Percentiles rank a stretch among this genome's conserved stretches.
Conservation (phyloP, 2,113 vertebrate genomes). For the Bubo blakistoni region DNA sequence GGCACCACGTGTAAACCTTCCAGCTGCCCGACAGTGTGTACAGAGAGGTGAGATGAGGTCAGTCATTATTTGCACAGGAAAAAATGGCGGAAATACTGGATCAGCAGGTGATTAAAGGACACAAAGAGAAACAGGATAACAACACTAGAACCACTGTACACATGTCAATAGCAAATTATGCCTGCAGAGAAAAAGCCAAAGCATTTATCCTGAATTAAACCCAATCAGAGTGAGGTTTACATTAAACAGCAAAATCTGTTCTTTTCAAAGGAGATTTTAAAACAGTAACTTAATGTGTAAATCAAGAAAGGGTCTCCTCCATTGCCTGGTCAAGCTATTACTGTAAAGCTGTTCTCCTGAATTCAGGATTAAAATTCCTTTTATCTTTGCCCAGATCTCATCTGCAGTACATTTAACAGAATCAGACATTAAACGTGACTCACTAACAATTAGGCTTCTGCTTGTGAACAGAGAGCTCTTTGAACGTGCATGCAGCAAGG, state of each 20-base stretch:
- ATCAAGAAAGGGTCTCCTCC: not conserved
- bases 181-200: constrained; percentile 14
- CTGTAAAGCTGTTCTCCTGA: not conserved
- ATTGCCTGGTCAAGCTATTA: constrained; percentile 2
- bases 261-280: constrained; percentile 19
- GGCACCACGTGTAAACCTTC: not conserved
- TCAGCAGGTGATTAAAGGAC: constrained; percentile 18
- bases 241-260: not conserved
- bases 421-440: constrained; percentile 28
- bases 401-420: constrained; percentile 14
- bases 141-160: not conserved
- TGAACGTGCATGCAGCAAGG: not conserved
- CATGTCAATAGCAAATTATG: constrained; percentile 1
- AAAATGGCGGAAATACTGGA: not conserved
- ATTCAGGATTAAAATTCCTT: not conserved
- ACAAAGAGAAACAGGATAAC: not conserved
- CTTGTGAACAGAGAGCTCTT: constrained; percentile 1
- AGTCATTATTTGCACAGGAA: not conserved
- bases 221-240: not conserved
- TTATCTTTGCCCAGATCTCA: not conserved
- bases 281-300: not conserved
- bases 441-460: not conserved
- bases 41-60: constrained; percentile 16
- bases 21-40: not conserved
- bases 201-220: not conserved